phyloP scores from a whole-genome alignment of 2,888 invertebrate species.

The Melinaea marsaeus region DNA sequence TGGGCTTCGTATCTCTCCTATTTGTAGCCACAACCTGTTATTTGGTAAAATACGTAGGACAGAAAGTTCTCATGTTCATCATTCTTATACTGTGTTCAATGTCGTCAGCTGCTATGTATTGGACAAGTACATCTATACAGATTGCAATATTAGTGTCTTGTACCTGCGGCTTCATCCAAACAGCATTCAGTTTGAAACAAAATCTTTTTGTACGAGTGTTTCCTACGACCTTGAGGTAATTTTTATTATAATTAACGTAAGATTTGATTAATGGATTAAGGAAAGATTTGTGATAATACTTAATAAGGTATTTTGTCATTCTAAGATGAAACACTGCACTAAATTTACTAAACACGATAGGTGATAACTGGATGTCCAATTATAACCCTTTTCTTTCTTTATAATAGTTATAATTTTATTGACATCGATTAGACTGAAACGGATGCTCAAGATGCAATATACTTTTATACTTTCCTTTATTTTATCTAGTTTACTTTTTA shows the following conservation, averaged over 20 bases:
- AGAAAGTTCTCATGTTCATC: constrained; percentile 43
- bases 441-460: no score
- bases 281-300: no score
- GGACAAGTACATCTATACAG: constrained; percentile 45
- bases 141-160: constrained; percentile 47
- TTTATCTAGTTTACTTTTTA: no score
- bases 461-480: no score
- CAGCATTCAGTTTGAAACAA: constrained; percentile 44
- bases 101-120: constrained; percentile 44
- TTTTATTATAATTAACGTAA: constrained; percentile 1
- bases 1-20: constrained; percentile 42
- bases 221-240: constrained; percentile 51
- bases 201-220: constrained; percentile 49
- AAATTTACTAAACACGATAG: no score
- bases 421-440: no score
- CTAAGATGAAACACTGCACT: no score
- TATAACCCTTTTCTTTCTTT: no score
- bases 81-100: constrained; percentile 38
- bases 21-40: constrained; percentile 40
- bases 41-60: constrained; percentile 42
- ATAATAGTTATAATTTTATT: no score
- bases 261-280: no score
- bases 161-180: constrained; percentile 48
- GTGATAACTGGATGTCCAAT: no score
- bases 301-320: no score